Conservation (phyloP, 1,140 invertebrate genomes). For the Drosophila leontia region DNA sequence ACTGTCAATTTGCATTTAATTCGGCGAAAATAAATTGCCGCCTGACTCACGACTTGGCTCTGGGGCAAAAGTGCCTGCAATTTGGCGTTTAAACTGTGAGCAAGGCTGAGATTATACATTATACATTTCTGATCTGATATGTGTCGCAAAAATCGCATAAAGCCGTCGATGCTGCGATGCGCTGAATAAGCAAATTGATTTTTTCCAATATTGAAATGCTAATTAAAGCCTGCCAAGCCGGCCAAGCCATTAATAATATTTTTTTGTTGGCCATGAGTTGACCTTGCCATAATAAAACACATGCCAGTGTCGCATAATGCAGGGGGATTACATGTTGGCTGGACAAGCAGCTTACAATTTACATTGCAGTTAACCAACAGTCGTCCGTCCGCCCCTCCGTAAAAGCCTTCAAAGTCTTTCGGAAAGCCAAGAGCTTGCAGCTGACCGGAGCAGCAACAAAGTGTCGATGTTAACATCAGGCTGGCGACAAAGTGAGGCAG, state of each 20-base stretch:
- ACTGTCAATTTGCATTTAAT: constrained; percentile 83
- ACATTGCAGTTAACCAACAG: constrained; percentile 40
- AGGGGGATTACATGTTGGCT: constrained; percentile 37
- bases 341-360: constrained; percentile 47
- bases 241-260: constrained; percentile 47
- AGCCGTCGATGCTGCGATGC: constrained; percentile 33
- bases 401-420: constrained; percentile 7
- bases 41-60: constrained; percentile 75
- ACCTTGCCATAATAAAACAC: constrained; percentile 58
- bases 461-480: constrained; percentile 70
- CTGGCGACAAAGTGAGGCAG: constrained; percentile 73
- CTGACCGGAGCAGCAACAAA: constrained; percentile 52
- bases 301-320: constrained; percentile 47
- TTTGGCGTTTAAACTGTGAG: constrained; percentile 56
- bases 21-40: constrained; percentile 80
- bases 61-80: constrained; percentile 45
- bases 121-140: constrained; percentile 44
- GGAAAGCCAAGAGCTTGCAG: constrained; percentile 19
- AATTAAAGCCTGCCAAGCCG: constrained; percentile 40
- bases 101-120: constrained; percentile 65
- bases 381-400: background rate
- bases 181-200: constrained; percentile 39
- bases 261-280: constrained; percentile 42
- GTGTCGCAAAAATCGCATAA: constrained; percentile 45
- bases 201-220: constrained; percentile 57